Evolutionary conservation across 2,888 invertebrate genomes (phyloP).

Genomic region (Drosophila nigricruria): DNA sequence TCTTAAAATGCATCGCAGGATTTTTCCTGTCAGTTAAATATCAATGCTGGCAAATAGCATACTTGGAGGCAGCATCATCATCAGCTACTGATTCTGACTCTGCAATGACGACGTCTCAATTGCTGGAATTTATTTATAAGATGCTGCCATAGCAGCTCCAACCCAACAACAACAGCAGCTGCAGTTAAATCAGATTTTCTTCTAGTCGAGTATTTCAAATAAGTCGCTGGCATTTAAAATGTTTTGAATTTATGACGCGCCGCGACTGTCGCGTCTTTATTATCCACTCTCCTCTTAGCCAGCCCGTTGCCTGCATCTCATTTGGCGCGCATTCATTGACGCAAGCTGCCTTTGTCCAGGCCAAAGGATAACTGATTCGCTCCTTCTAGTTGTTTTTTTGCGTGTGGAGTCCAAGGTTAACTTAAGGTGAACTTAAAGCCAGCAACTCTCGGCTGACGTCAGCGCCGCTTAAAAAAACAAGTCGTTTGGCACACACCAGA

Average conservation of each 20-base stretch:
- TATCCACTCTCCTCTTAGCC: constrained; percentile 28
- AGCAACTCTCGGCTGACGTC: constrained; percentile 26
- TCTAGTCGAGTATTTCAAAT: constrained; percentile 66
- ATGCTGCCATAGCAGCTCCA: constrained; percentile 22
- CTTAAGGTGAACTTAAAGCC: constrained; percentile 70
- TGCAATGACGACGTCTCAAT: constrained; percentile 69
- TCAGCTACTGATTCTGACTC: constrained; percentile 11
- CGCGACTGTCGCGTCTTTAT: constrained; percentile 66
- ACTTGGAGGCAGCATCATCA: constrained; percentile 10
- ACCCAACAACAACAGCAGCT: not conserved
- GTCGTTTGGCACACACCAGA: constrained; percentile 16
- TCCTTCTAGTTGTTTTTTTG: not conserved
- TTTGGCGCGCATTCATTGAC: constrained; percentile 41
- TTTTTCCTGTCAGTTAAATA: constrained; percentile 3
- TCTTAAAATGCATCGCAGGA: constrained; percentile 9
- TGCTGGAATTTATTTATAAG: constrained; percentile 45
- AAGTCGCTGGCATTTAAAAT: constrained; percentile 62
- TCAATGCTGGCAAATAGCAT: constrained; percentile 38
- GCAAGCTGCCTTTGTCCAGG: constrained; percentile 63
- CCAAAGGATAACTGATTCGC: constrained; percentile 59
- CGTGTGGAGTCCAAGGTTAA: constrained; percentile 60
- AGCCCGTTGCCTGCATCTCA: constrained; percentile 31
- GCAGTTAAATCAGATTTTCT: constrained; percentile 10
- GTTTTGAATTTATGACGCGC: constrained; percentile 74
- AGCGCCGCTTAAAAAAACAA: constrained; percentile 19